phyloP scores from a whole-genome alignment of 2,797 vertebrate species.

The Enteromius thamalakanensis region DNA sequence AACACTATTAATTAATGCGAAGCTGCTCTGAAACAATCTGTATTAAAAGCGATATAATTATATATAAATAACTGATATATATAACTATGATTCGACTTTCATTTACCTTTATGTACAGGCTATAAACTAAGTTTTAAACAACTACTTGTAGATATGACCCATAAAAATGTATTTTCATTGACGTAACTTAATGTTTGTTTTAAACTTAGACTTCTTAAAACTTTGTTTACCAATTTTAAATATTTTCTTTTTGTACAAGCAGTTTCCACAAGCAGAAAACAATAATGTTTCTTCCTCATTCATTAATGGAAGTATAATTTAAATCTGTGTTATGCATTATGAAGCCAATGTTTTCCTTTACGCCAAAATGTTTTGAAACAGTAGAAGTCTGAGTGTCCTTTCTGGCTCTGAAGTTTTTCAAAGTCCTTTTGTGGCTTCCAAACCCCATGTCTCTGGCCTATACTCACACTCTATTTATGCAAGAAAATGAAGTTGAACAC shows the following conservation, averaged over 20 bases:
- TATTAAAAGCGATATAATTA: background rate
- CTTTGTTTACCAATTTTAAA: background rate
- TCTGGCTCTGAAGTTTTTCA: conserved; percentile 78
- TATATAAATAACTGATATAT: background rate
- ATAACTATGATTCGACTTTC: background rate
- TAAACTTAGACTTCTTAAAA: background rate
- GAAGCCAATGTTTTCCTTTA: conserved; percentile 32
- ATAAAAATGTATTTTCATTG: background rate
- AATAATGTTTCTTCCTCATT: background rate
- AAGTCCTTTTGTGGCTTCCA: conserved; percentile 79
- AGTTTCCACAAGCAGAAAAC: background rate
- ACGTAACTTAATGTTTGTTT: background rate
- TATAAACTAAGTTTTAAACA: background rate
- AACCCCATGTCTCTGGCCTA: conserved; percentile 83
- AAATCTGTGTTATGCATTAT: conserved; percentile 5
- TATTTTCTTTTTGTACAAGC: background rate
- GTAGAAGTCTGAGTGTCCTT: conserved; percentile 69
- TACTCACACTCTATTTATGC: conserved; percentile 83
- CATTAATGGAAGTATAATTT: conserved; percentile 13
- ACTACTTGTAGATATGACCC: background rate
- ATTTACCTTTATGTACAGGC: background rate
- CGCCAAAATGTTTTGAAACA: conserved; percentile 39
- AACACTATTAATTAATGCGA: background rate
- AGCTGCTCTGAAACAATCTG: background rate
- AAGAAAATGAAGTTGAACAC: conserved; percentile 83